These are phyloP conservation scores for Lynx canadensis DNA, from an alignment of 2,113 vertebrate species.

Conservation along the genomic window DNA sequence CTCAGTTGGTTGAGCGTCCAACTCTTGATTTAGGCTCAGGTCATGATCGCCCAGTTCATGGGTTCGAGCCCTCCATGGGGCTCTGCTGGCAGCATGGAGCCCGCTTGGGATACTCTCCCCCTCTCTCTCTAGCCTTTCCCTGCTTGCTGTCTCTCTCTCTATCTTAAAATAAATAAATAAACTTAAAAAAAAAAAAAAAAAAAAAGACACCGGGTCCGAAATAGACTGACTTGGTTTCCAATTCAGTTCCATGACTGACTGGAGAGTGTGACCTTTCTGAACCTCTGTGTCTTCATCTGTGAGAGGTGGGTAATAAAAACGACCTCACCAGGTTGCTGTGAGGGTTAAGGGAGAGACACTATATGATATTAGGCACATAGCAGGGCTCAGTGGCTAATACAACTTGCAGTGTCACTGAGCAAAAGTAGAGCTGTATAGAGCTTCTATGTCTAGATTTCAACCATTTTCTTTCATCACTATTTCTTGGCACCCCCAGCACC, in stretches of 20 bases:
- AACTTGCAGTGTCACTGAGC: neutral
- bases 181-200: too few relatives aligned
- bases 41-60: too few relatives aligned
- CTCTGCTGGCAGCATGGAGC: too few relatives aligned
- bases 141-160: too few relatives aligned
- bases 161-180: too few relatives aligned
- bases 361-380: neutral
- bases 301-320: neutral
- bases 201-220: neutral
- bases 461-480: slow-evolving; percentile 59
- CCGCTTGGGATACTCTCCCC: too few relatives aligned
- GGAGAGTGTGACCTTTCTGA: neutral
- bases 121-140: too few relatives aligned
- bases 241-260: neutral
- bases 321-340: neutral
- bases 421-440: neutral
- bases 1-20: too few relatives aligned
- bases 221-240: neutral
- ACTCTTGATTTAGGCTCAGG: too few relatives aligned
- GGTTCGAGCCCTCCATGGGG: too few relatives aligned
- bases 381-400: neutral
- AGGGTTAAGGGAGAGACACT: neutral
- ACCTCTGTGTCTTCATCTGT: neutral
- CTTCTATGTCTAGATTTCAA: slow-evolving; percentile 28
- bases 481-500: slow-evolving; percentile 1